Percentiles rank a stretch among this genome's conserved stretches.
These are phyloP conservation scores for Hemistola chrysoprasaria DNA, from an alignment of 2,888 invertebrate genomes.

Conservation along the genomic window DNA sequence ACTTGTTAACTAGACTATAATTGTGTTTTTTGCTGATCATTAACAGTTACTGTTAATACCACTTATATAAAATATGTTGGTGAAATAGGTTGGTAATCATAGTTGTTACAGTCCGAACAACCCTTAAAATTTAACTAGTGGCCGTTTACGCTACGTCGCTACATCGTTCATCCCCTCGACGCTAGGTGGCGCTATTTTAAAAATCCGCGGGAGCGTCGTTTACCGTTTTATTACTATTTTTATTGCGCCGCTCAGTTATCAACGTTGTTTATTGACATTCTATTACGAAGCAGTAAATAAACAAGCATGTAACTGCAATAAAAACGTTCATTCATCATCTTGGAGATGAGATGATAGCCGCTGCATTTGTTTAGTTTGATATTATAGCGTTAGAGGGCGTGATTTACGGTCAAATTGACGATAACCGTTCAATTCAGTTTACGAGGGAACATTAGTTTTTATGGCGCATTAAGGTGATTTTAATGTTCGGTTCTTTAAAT, in stretches of 20 bases:
- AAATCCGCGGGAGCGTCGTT: conserved; percentile 43
- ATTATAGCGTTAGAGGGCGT: conserved; percentile 63
- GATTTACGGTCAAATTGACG: conserved; percentile 64
- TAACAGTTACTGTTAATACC: conserved; percentile 26
- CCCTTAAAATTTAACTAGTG: too few relatives aligned
- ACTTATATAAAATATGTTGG: too few relatives aligned
- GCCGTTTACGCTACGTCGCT: too few relatives aligned
- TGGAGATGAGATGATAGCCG: conserved; percentile 62
- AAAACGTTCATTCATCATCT: conserved; percentile 67
- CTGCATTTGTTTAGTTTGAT: conserved; percentile 57
- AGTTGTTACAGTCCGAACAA: too few relatives aligned
- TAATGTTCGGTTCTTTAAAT: conserved; percentile 63
- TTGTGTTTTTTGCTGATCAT: conserved; percentile 35
- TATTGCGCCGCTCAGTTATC: conserved; percentile 56
- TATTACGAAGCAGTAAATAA: conserved; percentile 70
- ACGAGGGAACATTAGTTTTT: conserved; percentile 67
- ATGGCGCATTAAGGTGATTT: conserved; percentile 64
- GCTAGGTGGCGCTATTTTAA: conserved; percentile 59
- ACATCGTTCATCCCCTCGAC: conserved; percentile 49
- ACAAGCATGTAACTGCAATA: conserved; percentile 65
- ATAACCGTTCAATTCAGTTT: conserved; percentile 62
- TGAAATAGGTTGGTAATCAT: too few relatives aligned
- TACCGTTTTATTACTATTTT: conserved; percentile 60
- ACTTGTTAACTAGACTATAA: conserved; percentile 54
- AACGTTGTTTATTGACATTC: conserved; percentile 67